Evolutionary conservation across 2,888 invertebrate species (phyloP).

Genomic region (Epinotia ramella): DNA sequence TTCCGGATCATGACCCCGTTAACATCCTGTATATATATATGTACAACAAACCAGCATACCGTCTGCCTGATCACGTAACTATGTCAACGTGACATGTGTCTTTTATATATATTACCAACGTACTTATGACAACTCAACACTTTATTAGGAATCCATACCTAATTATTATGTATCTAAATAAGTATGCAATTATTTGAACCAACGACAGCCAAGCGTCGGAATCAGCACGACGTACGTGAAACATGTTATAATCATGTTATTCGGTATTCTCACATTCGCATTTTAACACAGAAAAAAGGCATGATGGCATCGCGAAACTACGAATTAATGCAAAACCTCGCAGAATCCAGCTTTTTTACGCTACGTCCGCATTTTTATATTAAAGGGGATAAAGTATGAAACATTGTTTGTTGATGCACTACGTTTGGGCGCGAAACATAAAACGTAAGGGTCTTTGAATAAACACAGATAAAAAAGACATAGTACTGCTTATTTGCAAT

Average conservation of each 20-base stretch:
- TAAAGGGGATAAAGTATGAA: slow-evolving; percentile 30
- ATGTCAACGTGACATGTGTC: too few relatives aligned
- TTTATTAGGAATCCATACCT: too few relatives aligned
- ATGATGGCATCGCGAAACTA: slow-evolving; percentile 20
- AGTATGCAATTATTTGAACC: too few relatives aligned
- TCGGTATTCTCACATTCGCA: background rate
- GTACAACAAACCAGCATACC: too few relatives aligned
- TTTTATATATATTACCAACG: too few relatives aligned
- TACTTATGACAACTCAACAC: too few relatives aligned
- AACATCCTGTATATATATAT: too few relatives aligned
- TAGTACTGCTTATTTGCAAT: slow-evolving; percentile 46
- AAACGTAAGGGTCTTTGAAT: slow-evolving; percentile 42
- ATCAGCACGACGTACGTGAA: background rate
- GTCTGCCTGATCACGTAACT: too few relatives aligned
- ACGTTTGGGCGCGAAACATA: slow-evolving; percentile 41
- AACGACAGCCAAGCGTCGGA: too few relatives aligned
- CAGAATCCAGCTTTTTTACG: slow-evolving; percentile 10
- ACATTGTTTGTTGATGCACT: slow-evolving; percentile 40
- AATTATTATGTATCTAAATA: too few relatives aligned
- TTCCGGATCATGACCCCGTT: too few relatives aligned
- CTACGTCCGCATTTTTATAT: slow-evolving; percentile 15
- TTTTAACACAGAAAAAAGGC: slow-evolving; percentile 8
- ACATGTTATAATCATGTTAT: background rate
- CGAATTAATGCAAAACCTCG: slow-evolving; percentile 28
- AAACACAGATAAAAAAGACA: slow-evolving; percentile 45